These are phyloP conservation scores for Labeo calbasu DNA, from an alignment of 2,797 vertebrate genomes.

Conservation along the genomic window DNA sequence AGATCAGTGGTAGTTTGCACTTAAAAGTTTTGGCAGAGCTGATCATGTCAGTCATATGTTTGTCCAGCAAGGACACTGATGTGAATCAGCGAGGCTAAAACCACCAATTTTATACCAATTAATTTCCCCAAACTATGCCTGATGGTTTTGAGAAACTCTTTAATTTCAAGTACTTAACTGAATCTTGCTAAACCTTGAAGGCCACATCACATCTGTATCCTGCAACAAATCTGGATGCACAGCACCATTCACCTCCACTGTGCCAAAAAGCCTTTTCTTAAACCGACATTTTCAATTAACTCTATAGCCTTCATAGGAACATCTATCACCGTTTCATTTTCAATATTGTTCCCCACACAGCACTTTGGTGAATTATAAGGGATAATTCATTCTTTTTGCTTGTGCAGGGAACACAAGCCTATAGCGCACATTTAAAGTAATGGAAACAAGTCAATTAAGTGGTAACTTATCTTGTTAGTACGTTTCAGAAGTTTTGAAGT, in stretches of 20 bases:
- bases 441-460: not conserved
- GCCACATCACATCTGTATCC: constrained; percentile 15
- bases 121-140: not conserved
- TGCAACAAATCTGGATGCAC: not conserved
- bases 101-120: not conserved
- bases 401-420: not conserved
- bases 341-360: constrained; percentile 14
- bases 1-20: not conserved
- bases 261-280: constrained; percentile 13
- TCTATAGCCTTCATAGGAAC: not conserved
- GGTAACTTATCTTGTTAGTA: not conserved
- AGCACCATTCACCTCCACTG: not conserved
- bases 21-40: constrained; percentile 7
- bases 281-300: constrained; percentile 26
- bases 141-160: constrained; percentile 2
- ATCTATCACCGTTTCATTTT: constrained; percentile 20
- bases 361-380: constrained; percentile 16
- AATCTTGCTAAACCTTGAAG: not conserved
- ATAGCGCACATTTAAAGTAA: not conserved
- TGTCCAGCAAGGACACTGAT: not conserved
- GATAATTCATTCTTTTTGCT: constrained; percentile 2
- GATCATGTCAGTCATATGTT: not conserved
- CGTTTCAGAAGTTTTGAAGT: not conserved
- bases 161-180: not conserved
- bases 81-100: not conserved